These are phyloP conservation scores for Geophilus truncorum DNA, from an alignment of 2,888 invertebrate species.

Conservation along the genomic window DNA sequence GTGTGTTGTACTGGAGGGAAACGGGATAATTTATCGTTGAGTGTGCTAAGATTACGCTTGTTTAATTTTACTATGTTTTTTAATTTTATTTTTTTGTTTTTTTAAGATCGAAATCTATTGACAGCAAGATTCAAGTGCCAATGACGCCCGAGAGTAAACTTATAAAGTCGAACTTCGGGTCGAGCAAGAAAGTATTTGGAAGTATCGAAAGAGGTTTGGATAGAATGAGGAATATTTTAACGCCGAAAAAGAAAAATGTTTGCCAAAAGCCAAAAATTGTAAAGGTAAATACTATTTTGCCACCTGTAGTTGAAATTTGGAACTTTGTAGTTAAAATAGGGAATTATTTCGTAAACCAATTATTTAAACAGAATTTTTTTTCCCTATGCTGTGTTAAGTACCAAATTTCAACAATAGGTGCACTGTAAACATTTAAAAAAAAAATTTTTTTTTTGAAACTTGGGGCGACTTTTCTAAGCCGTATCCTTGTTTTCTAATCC, in stretches of 20 bases:
- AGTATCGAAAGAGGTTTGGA: slow-evolving; percentile 65
- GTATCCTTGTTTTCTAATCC: too few relatives aligned
- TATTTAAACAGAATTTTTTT: too few relatives aligned
- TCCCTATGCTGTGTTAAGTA: too few relatives aligned
- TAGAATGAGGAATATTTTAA: slow-evolving; percentile 62
- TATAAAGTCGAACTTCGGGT: slow-evolving; percentile 41
- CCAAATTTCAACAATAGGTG: too few relatives aligned
- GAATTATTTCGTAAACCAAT: too few relatives aligned
- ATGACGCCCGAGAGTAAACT: neutral
- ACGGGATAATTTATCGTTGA: neutral
- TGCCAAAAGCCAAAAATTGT: slow-evolving; percentile 47
- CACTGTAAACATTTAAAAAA: too few relatives aligned
- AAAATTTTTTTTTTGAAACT: too few relatives aligned
- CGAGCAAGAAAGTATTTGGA: slow-evolving; percentile 61
- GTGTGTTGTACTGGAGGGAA: neutral
- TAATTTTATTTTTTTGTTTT: too few relatives aligned
- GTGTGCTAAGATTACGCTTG: neutral
- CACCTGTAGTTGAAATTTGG: too few relatives aligned
- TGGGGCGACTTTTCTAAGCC: too few relatives aligned
- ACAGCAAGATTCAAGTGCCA: slow-evolving; percentile 35
- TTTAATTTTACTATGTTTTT: neutral
- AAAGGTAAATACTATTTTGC: slow-evolving; percentile 46
- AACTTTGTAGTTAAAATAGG: too few relatives aligned
- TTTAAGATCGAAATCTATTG: slow-evolving; percentile 34
- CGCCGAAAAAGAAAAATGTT: slow-evolving; percentile 56